Base-by-base conservation (phyloP, 2,113 vertebrate genomes). In the Sinosuthora webbiana region DNA sequence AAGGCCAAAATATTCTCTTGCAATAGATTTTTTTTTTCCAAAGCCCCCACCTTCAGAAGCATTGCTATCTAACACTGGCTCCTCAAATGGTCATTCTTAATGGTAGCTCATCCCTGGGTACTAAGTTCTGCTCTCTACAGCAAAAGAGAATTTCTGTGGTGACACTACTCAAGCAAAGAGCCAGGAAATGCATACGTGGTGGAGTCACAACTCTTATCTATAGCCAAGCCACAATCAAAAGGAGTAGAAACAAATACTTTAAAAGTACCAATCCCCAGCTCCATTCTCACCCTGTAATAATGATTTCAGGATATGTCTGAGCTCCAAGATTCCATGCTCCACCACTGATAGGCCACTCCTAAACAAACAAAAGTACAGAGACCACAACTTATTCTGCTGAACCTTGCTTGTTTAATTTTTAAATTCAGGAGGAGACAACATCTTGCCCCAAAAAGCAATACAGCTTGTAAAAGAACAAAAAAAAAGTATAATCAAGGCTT, bases 281-380 rank as follows among this genome's bases (percentile, higher is more conserved):
- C 79, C 56, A 79, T 88, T 97, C 99, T 98, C 97, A 99, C 99
- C 99, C 99, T 85, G 99, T 99, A 95, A 99, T 98, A 95, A 99
- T 99, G 94, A 99, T 99, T 97, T 99, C 99, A 49, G 99, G 99
- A 96, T 99, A 99, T 44, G 99, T 99, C 90, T 99, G 98, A 52
- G 99, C 98, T 84, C 99, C 99, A 37, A 99, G 97, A 22, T 99
- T 99, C 99, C 99, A 99, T 6, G 98, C 98, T 77, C 99, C 99
- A 86, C 99, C 99, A 94, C 94, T 98, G 91, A 99, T 82, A 49
- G 99, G 99, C 99, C 99, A 99, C 89, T 99, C 99, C 99, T 99
- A 97, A 96, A 94, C 10, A 97, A 97, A 96, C 16, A 35, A 81
- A 41, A 69, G 39, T 82, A 62, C 42, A 81, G 60, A 94, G 50